Base-by-base conservation (phyloP, 2,888 invertebrate species). In the Neoscelio sp. region DNA sequence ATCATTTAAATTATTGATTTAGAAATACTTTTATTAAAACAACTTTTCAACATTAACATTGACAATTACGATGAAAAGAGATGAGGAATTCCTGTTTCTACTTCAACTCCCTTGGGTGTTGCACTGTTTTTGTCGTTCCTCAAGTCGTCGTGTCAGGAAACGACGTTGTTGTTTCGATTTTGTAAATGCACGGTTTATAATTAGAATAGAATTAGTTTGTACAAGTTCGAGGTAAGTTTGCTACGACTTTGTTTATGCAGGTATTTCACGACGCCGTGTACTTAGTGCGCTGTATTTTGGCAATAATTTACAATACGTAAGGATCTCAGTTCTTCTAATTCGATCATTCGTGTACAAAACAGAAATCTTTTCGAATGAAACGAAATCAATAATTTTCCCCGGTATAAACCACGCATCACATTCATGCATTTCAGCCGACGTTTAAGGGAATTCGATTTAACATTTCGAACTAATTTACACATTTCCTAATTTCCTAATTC, bases 131-230 rank as follows among this genome's bases (percentile, higher is more conserved):
- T 52, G 38, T 46, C 46, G 12, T 54, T 50, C 26, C 26, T 68
- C 26, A 17, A 42, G 40, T 62, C 52, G 23, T 40, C 52, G 64
- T 52, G 52, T 58, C 44, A 50, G 50, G 42, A 62, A 56, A 56
- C 84, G 83, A 82, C 87, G 89, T 89, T 89, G 89, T 89, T 89
- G 89, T 89, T 89, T 89, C 89, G 89, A 89, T 88, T 68, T 85
- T 78, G 88, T 89, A 89, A 89, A 87, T 88, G 89, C 88, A 88
- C 89, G 86, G 85, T 87, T 86, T 64, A 86, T 85, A 79, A 82
- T 85, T 85, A 85, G 86, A 86, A 85, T 88, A 88, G 76, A 84
- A 84, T 85, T 87, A 88, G 87, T 86, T 85, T 85, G 84, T 87
- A 85, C 84, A 86, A 84, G 83, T 82, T 81, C 52, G 84, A 87